phyloP scores from a whole-genome alignment of 2,113 vertebrate species.

The Paralichthys olivaceus region DNA sequence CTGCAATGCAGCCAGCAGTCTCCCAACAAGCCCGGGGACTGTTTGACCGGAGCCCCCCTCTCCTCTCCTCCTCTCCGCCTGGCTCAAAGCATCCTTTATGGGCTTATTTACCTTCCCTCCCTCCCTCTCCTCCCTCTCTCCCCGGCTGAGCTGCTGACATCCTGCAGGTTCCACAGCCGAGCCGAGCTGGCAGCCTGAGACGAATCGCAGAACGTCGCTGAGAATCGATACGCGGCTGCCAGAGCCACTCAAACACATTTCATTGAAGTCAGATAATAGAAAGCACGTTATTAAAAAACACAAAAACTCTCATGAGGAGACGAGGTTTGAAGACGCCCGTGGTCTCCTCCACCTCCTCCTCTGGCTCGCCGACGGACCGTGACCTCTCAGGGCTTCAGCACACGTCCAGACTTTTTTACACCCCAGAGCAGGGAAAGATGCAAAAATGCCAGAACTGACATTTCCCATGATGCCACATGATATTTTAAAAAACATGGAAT shows the following conservation, averaged over 20 bases:
- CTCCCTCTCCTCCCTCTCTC: slow-evolving; percentile 47
- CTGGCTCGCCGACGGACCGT: not conserved
- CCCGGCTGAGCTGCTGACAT: slow-evolving; percentile 58
- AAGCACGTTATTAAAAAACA: not conserved
- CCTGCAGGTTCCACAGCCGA: slow-evolving; percentile 61
- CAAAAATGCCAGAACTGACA: not conserved
- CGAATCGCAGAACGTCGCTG: slow-evolving; percentile 49
- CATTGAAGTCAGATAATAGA: slow-evolving; percentile 20
- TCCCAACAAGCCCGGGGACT: slow-evolving; percentile 65
- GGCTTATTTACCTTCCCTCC: slow-evolving; percentile 78
- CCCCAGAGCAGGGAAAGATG: not conserved
- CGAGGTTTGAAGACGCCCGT: not conserved
- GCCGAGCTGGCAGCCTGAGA: slow-evolving; percentile 33
- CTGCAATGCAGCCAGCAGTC: slow-evolving; percentile 73
- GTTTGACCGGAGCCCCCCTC: slow-evolving; percentile 69
- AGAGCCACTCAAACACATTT: slow-evolving; percentile 37
- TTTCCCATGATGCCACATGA: not conserved
- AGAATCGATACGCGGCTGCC: slow-evolving; percentile 47
- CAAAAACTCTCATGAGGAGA: not conserved
- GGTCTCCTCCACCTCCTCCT: not conserved
- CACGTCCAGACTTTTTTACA: not conserved
- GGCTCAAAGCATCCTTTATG: slow-evolving; percentile 84
- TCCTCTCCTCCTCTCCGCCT: slow-evolving; percentile 53
- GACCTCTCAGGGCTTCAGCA: not conserved
- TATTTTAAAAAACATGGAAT: not conserved